Evolutionary conservation across 2,797 vertebrate species (phyloP).

Genomic region (Ptychadena robeensis): DNA sequence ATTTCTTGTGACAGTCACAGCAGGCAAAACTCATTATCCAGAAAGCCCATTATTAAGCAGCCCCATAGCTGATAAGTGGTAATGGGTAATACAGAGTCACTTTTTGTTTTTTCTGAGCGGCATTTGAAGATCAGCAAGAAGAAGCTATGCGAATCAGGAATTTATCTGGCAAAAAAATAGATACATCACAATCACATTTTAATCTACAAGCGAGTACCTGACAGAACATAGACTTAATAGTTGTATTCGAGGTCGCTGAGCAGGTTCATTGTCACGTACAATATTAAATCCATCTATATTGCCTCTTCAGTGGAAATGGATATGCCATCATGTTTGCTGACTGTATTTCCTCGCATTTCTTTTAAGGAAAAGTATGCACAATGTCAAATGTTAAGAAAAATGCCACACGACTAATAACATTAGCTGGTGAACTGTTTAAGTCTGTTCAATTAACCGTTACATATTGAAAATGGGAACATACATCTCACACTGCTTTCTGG

Average conservation of each 20-base stretch:
- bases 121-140: conserved; percentile 5
- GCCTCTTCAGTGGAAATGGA: background rate
- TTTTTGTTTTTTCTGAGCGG: conserved; percentile 10
- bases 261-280: conserved; percentile 16
- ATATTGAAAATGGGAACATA: too few relatives aligned
- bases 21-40: conserved; percentile 37
- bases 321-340: conserved; percentile 2
- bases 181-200: conserved; percentile 19
- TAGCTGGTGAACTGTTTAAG: too few relatives aligned
- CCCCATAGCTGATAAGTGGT: conserved; percentile 31
- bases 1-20: background rate
- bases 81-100: conserved; percentile 10
- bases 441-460: too few relatives aligned
- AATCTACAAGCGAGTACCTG: conserved; percentile 14
- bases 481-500: too few relatives aligned
- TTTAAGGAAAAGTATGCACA: background rate
- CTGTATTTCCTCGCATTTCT: background rate
- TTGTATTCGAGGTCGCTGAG: conserved; percentile 9
- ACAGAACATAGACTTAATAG: conserved; percentile 4
- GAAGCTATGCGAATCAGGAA: conserved; percentile 14
- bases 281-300: conserved; percentile 39
- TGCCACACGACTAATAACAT: too few relatives aligned
- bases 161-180: conserved; percentile 26
- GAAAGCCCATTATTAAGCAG: conserved; percentile 16
- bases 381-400: background rate